Base-by-base conservation (phyloP, 2,797 vertebrate genomes). In the Enteromius radiatus region DNA sequence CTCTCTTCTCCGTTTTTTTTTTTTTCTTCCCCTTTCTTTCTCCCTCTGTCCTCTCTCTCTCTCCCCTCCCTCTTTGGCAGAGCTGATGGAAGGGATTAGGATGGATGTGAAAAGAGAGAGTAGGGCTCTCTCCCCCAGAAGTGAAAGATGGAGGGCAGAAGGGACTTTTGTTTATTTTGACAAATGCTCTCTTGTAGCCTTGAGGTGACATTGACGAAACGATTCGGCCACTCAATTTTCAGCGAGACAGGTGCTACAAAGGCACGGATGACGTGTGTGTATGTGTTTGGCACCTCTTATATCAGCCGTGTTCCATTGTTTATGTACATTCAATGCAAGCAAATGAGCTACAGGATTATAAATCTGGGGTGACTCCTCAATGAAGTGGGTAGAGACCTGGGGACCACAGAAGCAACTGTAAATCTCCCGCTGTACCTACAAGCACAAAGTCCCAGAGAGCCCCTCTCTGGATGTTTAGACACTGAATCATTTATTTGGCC, bases 291-390 rank as follows among this genome's bases (percentile, higher is more conserved):
- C 84, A 87, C 79, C 36, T 45, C 31, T 54, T 71, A 52, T 45
- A 41, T 43, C 11, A 81, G 77, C 85, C 76, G 81, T 84, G 77
- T 88, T 85, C 56, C 21, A 41, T 89, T 89, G 90, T 91, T 91
- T 90, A 71, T 89, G 85, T 87, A 70, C 28, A 17, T 84, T 80
- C 19, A 54, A 84, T 80, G 28, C 69, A 47, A 36, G 45, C 21
- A 67, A 65, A 61, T 31, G 36, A 33, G 65, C 45, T 75, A 67
- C 17, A 69, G 59, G 19, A 7, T 33, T 81, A 49, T 75, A 61
- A n/a, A 67, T 86, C 33, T 76, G 36, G 11, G 49, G 36, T 56
- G 56, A 43, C 45, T 56, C 26, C 64, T 31, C 47, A 76, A 8
- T 76, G 63, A 78, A 86, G 21, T 80, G 77, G 41, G 47, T 54